Base-by-base conservation (phyloP, 2,113 vertebrate species). In the Pelecanoides urinatrix region DNA sequence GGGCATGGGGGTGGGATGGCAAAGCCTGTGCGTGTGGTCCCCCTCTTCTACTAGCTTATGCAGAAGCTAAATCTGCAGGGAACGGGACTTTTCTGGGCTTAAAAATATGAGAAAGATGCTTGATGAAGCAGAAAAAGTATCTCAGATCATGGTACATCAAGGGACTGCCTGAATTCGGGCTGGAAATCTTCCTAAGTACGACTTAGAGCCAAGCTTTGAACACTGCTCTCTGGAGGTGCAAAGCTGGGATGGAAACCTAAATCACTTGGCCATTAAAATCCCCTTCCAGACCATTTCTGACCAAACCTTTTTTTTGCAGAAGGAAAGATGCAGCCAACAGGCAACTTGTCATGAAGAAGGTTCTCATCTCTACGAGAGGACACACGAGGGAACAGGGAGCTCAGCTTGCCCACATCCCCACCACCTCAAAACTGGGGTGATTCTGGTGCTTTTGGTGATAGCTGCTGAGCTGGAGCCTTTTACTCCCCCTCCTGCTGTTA, bases 371-470 rank as follows among this genome's bases (percentile, higher is more conserved):
- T n/a, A 5, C 5, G 1, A 17, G 22, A 74, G 6, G 40, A 9
- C 19, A 73, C 5, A 3, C 9, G 1, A 6, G 25, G 61, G 68
- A 16, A 3, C 22, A 8, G n/a, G 42, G 67, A 75, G 44, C 9
- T 17, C 65, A 18, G 50, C 44, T 80, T 1, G 1, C 5, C 27
- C 10, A 0, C 21, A 6, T 25, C 30, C 27, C 66, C 7, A 6
- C 16, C 36, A 40, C 62, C 19, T 21, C 80, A n/a, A 83, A 59
- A 76, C 0, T 0, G 1, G 32, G 58, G 22, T 13, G 13, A 49
- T 36, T 9, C 52, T 2, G 0, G 26, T 47, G n/a, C 9, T 63
- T 68, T 91, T 25, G 26, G 42, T 21, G 70, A 15, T 6, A 65
- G 13, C 38, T 13, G 27, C 17, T 52, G 56, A 80, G 23, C 36